phyloP scores from a whole-genome alignment of 2,888 invertebrate species.

The Epistrophe grossulariae region DNA sequence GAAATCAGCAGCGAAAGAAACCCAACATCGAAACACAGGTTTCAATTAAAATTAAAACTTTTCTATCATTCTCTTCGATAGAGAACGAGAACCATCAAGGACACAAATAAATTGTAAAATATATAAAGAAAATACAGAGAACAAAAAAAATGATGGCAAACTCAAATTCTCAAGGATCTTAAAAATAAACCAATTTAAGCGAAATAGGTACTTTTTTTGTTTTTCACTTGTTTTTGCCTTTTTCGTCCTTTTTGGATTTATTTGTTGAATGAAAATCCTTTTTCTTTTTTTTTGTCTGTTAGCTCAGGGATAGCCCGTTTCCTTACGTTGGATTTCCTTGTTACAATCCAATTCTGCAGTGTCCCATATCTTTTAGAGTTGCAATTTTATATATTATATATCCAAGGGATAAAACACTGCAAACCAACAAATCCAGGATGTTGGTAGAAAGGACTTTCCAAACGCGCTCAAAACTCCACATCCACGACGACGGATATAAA shows the following conservation, averaged over 20 bases:
- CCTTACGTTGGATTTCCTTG: constrained; percentile 5
- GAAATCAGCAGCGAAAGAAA: constrained; percentile 13
- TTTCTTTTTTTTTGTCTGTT: neutral
- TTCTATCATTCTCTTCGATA: constrained; percentile 4
- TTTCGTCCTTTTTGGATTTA: neutral
- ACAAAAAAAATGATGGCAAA: constrained; percentile 7
- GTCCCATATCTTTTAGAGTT: constrained; percentile 29
- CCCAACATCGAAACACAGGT: constrained; percentile 52
- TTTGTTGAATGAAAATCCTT: constrained; percentile 1
- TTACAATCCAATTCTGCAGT: constrained; percentile 35
- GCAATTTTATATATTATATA: neutral
- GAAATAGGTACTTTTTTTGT: constrained; percentile 32
- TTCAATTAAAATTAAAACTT: constrained; percentile 72
- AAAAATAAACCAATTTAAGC: constrained; percentile 27
- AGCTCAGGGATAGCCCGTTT: constrained; percentile 12
- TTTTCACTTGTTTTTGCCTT: constrained; percentile 29
- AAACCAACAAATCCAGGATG: constrained; percentile 34
- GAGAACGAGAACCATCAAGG: neutral
- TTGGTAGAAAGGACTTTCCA: neutral
- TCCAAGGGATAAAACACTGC: constrained; percentile 37
- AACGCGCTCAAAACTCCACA: constrained; percentile 30
- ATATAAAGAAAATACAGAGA: neutral
- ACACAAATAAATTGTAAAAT: constrained; percentile 35
- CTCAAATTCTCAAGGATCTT: constrained; percentile 31
- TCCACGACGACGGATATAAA: constrained; percentile 26